Evolutionary conservation across 2,888 invertebrate species (phyloP).

Genomic region (Bimastos eiseni): DNA sequence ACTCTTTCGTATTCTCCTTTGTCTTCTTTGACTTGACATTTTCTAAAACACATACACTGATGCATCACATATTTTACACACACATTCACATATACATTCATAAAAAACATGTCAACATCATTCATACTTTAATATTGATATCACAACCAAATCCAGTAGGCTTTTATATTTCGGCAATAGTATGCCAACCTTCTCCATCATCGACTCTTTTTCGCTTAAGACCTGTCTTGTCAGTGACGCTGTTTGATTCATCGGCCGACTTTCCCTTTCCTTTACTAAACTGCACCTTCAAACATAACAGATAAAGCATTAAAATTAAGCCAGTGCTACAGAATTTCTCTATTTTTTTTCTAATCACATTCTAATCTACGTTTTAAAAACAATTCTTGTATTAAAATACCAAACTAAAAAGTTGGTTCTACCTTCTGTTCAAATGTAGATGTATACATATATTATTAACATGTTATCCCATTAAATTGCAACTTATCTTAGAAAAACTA

Average conservation of each 20-base stretch:
- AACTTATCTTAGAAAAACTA: no score
- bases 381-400: background rate
- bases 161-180: background rate
- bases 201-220: background rate
- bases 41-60: background rate
- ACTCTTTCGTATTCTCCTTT: background rate
- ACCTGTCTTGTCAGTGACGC: background rate
- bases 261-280: constrained; percentile 15
- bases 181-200: constrained; percentile 8
- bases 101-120: background rate
- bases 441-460: background rate
- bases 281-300: background rate
- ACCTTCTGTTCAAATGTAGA: background rate
- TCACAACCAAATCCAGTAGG: background rate
- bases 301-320: background rate
- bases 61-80: no score
- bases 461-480: no score
- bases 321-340: background rate
- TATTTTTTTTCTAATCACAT: background rate
- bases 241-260: background rate
- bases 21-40: background rate
- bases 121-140: background rate
- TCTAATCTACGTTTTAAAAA: background rate
- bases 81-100: background rate
- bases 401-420: background rate